Evolutionary conservation across 2,797 vertebrate species (phyloP).

Genomic region (Gadopsis bispinosus): DNA sequence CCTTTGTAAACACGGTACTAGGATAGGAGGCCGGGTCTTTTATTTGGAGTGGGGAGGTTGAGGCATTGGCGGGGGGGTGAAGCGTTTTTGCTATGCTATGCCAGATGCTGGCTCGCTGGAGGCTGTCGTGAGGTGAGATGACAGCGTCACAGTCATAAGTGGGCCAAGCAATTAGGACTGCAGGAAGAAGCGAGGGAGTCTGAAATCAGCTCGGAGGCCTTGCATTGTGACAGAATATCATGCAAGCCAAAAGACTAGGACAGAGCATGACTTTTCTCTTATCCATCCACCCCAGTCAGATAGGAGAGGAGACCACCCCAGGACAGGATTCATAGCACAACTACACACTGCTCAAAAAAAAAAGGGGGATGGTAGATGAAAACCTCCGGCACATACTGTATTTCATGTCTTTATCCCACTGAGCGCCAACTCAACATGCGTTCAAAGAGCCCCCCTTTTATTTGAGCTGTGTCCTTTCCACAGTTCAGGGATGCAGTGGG

Average conservation of each 20-base stretch:
- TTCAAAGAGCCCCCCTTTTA: slow-evolving; percentile 52
- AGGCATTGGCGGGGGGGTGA: not conserved
- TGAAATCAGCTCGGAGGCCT: slow-evolving; percentile 47
- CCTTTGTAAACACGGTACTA: slow-evolving; percentile 35
- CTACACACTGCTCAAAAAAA: slow-evolving; percentile 37
- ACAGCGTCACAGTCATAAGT: slow-evolving; percentile 60
- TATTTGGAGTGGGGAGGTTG: slow-evolving; percentile 35
- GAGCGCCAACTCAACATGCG: slow-evolving; percentile 54
- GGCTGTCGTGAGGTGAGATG: slow-evolving; percentile 56
- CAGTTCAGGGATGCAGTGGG: slow-evolving; percentile 47
- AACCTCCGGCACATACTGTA: slow-evolving; percentile 56
- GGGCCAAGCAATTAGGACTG: slow-evolving; percentile 72
- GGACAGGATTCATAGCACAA: slow-evolving; percentile 49
- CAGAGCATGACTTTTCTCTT: slow-evolving; percentile 42
- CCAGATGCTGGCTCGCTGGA: slow-evolving; percentile 55
- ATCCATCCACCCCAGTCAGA: slow-evolving; percentile 16
- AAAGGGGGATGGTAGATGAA: slow-evolving; percentile 42
- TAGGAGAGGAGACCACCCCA: slow-evolving; percentile 38
- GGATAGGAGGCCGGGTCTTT: slow-evolving; percentile 17
- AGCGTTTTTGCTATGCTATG: slow-evolving; percentile 49
- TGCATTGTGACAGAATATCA: slow-evolving; percentile 38
- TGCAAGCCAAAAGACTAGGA: slow-evolving; percentile 39
- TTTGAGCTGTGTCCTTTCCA: slow-evolving; percentile 55
- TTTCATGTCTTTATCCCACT: slow-evolving; percentile 63
- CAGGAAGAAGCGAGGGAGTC: slow-evolving; percentile 46